These are phyloP conservation scores for Drosophila burlai DNA, from an alignment of 1,140 invertebrate species.

Conservation along the genomic window DNA sequence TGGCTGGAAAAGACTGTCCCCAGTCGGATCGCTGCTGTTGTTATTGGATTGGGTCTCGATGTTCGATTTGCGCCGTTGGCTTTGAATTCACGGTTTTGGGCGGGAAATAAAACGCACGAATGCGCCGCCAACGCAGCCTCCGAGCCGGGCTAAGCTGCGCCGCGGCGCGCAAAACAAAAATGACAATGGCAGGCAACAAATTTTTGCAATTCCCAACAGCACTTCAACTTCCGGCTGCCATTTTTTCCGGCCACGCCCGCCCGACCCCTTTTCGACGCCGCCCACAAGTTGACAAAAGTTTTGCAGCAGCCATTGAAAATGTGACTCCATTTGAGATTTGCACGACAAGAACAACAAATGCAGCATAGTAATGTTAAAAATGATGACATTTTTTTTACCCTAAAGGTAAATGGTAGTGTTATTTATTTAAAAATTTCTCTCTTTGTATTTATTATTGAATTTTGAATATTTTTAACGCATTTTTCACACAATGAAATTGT, in stretches of 20 bases:
- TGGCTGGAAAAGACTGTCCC: slow-evolving; percentile 56
- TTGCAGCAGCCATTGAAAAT: slow-evolving; percentile 69
- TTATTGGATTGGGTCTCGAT: slow-evolving; percentile 34
- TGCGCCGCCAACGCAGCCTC: slow-evolving; percentile 40
- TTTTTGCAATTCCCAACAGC: slow-evolving; percentile 81
- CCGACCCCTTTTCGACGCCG: background rate
- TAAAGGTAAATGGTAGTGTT: background rate
- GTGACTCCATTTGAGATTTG: slow-evolving; percentile 82
- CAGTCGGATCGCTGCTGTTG: slow-evolving; percentile 19
- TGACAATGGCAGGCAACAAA: slow-evolving; percentile 82
- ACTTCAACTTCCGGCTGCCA: slow-evolving; percentile 75
- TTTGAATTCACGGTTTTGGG: slow-evolving; percentile 77
- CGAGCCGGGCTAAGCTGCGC: background rate
- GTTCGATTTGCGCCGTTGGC: slow-evolving; percentile 75
- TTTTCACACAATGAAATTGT: background rate
- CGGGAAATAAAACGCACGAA: slow-evolving; percentile 80
- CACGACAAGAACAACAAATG: slow-evolving; percentile 36
- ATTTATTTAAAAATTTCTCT: background rate
- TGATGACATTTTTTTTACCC: slow-evolving; percentile 16
- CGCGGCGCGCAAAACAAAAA: slow-evolving; percentile 68
- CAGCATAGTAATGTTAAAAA: background rate
- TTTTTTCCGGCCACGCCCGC: slow-evolving; percentile 39
- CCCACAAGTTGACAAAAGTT: slow-evolving; percentile 66
- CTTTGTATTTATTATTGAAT: background rate
- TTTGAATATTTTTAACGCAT: background rate